A percentile compares a stretch with the other conserved stretches of the same genome.
These are phyloP conservation scores for Plecotus auritus DNA, from an alignment of 2,113 vertebrate genomes.

Conservation along the genomic window DNA sequence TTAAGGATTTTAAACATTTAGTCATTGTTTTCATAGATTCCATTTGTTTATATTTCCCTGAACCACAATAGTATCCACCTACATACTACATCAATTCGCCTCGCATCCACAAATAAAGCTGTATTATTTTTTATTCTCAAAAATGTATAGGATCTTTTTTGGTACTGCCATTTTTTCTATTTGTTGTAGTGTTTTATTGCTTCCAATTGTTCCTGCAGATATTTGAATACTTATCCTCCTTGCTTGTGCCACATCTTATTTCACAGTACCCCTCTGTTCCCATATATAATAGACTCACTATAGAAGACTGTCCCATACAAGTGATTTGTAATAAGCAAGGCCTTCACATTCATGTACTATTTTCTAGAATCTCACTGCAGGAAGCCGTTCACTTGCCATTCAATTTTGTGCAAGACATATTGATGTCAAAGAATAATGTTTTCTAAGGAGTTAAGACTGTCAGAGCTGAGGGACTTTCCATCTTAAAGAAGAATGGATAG, in stretches of 20 bases:
- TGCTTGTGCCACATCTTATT: not conserved
- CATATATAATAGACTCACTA: not conserved
- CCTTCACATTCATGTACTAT: not conserved
- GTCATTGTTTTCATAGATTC: not conserved
- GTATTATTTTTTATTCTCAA: not conserved
- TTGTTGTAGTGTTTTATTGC: not conserved
- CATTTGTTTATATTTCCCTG: not conserved
- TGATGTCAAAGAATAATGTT: constrained; percentile 20
- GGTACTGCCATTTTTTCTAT: not conserved
- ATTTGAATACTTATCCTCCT: not conserved
- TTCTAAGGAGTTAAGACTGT: not conserved
- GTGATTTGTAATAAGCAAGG: not conserved
- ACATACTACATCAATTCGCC: not conserved
- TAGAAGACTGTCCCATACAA: not conserved
- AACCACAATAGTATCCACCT: not conserved
- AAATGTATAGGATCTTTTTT: not conserved
- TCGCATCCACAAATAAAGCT: not conserved
- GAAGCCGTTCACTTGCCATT: not conserved
- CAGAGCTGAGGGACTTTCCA: not conserved
- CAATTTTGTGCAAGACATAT: not conserved
- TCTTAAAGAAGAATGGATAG: not conserved
- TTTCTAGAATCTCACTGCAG: not conserved
- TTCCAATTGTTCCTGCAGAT: not conserved
- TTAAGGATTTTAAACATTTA: not conserved
- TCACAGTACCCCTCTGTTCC: not conserved